phyloP scores from a whole-genome alignment of 1,140 invertebrate genomes.

The Phymorhynchus buccinoides region DNA sequence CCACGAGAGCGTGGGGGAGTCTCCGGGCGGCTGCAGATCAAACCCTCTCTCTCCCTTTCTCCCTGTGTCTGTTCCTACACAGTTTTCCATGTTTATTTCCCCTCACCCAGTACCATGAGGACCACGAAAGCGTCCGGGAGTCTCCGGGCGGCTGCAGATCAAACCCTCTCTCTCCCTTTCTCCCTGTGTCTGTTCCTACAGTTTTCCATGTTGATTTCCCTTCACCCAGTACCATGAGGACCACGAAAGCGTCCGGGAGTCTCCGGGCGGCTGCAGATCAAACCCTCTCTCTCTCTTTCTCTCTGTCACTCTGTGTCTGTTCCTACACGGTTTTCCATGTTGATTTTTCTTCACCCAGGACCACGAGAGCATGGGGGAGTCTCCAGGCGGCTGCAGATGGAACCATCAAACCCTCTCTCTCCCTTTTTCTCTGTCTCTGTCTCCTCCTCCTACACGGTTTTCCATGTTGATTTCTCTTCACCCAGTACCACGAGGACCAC shows the following conservation, averaged over 20 bases:
- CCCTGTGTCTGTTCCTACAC: not conserved
- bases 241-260: slow-evolving; percentile 81
- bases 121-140: slow-evolving; percentile 82
- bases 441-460: not conserved
- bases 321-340: not conserved
- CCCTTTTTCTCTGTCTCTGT: no score
- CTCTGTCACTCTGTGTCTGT: no score
- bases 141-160: not conserved
- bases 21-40: not conserved
- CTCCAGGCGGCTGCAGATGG: not conserved
- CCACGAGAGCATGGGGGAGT: slow-evolving; percentile 82
- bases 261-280: not conserved
- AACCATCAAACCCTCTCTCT: no score
- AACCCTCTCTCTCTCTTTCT: not conserved
- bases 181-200: not conserved
- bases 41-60: not conserved
- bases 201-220: not conserved
- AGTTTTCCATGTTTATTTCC: not conserved
- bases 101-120: slow-evolving; percentile 78
- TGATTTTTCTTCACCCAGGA: slow-evolving; percentile 74
- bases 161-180: not conserved
- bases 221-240: slow-evolving; percentile 79
- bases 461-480: slow-evolving; percentile 3
- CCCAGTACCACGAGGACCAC: slow-evolving; percentile 82
- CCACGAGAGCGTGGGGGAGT: slow-evolving; percentile 81